Percentiles rank a stretch among this genome's conserved stretches.
These are phyloP conservation scores for Chrysopa pallens DNA, from an alignment of 1,140 invertebrate genomes.

Conservation along the genomic window DNA sequence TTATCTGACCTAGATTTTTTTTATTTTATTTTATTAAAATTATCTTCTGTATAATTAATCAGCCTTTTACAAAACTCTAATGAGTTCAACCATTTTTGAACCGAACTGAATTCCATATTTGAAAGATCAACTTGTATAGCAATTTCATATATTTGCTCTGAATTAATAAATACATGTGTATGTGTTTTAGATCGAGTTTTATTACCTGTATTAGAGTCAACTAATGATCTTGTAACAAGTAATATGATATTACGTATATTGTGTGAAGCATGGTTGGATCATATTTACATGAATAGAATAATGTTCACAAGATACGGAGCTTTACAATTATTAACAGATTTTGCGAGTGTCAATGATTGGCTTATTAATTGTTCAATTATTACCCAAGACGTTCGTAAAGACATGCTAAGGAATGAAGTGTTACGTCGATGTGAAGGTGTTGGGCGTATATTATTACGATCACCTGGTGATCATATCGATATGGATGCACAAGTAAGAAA, in stretches of 20 bases:
- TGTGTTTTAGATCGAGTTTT: slow-evolving; percentile 45
- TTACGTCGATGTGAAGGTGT: slow-evolving; percentile 62
- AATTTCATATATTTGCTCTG: too few relatives aligned
- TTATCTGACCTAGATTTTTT: too few relatives aligned
- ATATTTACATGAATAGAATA: slow-evolving; percentile 60
- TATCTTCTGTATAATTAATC: too few relatives aligned
- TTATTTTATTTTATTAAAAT: too few relatives aligned
- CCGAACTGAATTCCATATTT: too few relatives aligned
- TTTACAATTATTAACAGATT: slow-evolving; percentile 51
- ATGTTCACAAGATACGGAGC: slow-evolving; percentile 49
- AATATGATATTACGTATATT: slow-evolving; percentile 61
- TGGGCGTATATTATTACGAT: slow-evolving; percentile 48
- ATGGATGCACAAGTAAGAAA: slow-evolving; percentile 33
- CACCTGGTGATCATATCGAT: slow-evolving; percentile 52
- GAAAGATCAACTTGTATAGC: too few relatives aligned
- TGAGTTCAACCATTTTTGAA: too few relatives aligned
- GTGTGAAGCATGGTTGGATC: slow-evolving; percentile 69
- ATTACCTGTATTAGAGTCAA: slow-evolving; percentile 50
- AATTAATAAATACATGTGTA: too few relatives aligned
- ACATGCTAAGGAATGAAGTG: slow-evolving; percentile 56
- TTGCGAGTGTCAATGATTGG: slow-evolving; percentile 55
- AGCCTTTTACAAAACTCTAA: too few relatives aligned
- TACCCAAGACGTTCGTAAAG: slow-evolving; percentile 33
- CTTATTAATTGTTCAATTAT: slow-evolving; percentile 34
- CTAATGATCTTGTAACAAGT: slow-evolving; percentile 45